A percentile compares a stretch with the other conserved stretches of the same genome.
phyloP scores from a whole-genome alignment of 2,888 invertebrate genomes.

The Leptogaster cylindrica region DNA sequence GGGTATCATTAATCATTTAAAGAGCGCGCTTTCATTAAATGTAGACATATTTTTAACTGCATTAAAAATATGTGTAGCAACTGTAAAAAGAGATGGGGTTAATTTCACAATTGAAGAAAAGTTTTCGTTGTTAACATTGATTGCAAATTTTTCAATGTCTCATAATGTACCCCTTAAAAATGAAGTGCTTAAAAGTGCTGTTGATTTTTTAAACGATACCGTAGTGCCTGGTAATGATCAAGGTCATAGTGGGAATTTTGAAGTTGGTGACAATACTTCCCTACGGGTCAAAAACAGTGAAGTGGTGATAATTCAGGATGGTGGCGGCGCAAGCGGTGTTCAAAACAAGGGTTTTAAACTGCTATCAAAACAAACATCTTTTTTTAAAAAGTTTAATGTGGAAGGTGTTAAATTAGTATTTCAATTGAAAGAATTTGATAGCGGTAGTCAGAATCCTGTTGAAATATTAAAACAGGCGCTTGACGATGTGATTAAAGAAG shows the following conservation, averaged over 20 bases:
- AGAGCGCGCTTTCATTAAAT: not conserved
- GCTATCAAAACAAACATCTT: not conserved
- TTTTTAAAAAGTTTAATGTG: not conserved
- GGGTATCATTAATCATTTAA: not conserved
- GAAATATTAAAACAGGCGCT: not conserved
- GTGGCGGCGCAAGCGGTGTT: too few species aligned
- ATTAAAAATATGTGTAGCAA: not conserved
- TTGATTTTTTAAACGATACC: not conserved
- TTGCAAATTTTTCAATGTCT: not conserved
- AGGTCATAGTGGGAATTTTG: too few species aligned
- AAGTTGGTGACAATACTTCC: not conserved
- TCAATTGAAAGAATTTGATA: not conserved
- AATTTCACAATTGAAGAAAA: not conserved
- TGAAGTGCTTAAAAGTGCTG: not conserved
- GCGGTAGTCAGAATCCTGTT: not conserved
- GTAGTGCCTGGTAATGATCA: too few species aligned
- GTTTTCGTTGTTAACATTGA: not conserved
- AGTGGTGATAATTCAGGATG: not conserved
- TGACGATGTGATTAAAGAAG: constrained; percentile 1
- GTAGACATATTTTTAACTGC: not conserved
- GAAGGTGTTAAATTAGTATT: not conserved
- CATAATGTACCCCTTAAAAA: not conserved
- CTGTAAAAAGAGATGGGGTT: not conserved
- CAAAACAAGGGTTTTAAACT: not conserved
- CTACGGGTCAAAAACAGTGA: not conserved